Evolutionary conservation across 2,888 invertebrate genomes (phyloP), one percentile per base, ranked within the genome.

Genomic region (Drosophila pegasa): DNA sequence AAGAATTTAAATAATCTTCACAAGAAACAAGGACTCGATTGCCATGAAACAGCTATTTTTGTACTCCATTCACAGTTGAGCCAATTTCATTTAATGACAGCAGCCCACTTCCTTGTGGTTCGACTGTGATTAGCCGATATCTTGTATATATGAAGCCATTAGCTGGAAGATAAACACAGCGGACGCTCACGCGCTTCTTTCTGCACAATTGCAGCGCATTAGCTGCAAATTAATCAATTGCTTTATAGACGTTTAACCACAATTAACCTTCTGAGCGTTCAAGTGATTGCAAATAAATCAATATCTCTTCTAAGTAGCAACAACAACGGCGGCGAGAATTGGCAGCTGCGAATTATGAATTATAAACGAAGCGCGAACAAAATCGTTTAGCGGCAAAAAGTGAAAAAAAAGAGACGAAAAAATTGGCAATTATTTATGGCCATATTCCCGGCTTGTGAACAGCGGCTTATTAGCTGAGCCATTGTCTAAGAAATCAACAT

Each of bases 221-320:
- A 72, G 61, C 62, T 56, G 48, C 67, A 82, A 80, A 85, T 80
- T 85, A 87, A 87, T 87, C 82, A 85, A 80, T 66, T 67, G 71
- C 71, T 70, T 74, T 82, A 70, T 78, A 71, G 83, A 80, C 67
- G 71, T 64, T 85, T 73, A 85, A 80, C 80, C 82, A 76, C 76
- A 65, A 78, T 87, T 85, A 85, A 87, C 86, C 86, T 85, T 85
- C 83, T 71, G 62, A 61, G 74, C 88, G 76, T 80, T 72, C 71
- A 85, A 82, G 76, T 71, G 83, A 64, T 69, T 67, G 76, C 78
- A 72, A 78, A 87, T 84, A 84, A 87, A 86, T 84, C 85, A 85
- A 68, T 58, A 67, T 65, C 59, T 51, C 55, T 66, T 70, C 65
- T 56, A 70, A 73, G 60, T 66, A 77, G 70, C 69, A 40, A 43